Evolutionary conservation across 1,140 invertebrate genomes (phyloP), one percentile per base, ranked within the genome.

Genomic region (Rhagoletis pomonella): DNA sequence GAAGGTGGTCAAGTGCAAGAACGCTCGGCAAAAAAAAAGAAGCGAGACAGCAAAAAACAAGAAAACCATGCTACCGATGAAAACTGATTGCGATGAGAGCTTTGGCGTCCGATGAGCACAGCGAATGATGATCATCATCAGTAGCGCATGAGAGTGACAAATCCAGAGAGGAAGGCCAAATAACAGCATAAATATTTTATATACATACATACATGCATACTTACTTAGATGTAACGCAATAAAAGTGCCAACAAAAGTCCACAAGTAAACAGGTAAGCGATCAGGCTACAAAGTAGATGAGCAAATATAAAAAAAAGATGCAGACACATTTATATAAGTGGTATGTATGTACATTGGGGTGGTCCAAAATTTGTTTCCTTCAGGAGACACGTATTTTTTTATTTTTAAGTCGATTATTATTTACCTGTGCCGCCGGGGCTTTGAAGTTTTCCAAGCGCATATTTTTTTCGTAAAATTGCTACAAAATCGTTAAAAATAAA

Each of bases 1-100:
- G n/a, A n/a, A n/a, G n/a, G 47, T 81, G 73, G 73, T 81, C 73
- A 81, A 81, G 73, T 81, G 73, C 73, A 81, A 81, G 73, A 81
- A 81, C 73, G 47, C 50, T 19, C 47, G 73, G n/a, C 73, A n/a
- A 81, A 81, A 19, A 19, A 67, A 19, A 55, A 50, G 19, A 39
- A 81, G 55, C 47, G 44, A 73, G 42, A 2, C 50, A 55, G 17
- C n/a, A 55, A 81, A 81, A 81, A 4, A 19, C 17, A 50, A 58
- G 6, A 81, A 81, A 55, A 9, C 1, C 44, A 55, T 17, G 29
- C 17, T 9, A 81, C 44, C 50, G 29, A 81, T 55, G 73, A 19
- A 47, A 10, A 6, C 44, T 17, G 50, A 73, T 47, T 73, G 42
- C 12, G 44, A 10, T 47, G 17, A 5, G 6, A 81, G 73, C 50